phyloP scores from a whole-genome alignment of 1,140 invertebrate genomes.

The Phocides pigmalion region DNA sequence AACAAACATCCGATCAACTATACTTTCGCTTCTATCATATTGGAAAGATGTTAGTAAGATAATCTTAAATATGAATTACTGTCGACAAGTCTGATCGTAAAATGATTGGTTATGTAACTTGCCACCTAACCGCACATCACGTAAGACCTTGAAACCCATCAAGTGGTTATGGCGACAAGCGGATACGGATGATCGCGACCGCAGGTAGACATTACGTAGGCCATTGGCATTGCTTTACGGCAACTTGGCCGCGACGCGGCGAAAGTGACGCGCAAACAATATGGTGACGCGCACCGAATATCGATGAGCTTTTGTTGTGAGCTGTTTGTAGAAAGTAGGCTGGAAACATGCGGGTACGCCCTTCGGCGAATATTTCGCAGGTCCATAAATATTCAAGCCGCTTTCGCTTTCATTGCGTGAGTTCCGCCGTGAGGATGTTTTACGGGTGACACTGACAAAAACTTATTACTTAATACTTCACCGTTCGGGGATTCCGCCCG shows the following conservation, averaged over 20 bases:
- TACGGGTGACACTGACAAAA: conserved; percentile 50
- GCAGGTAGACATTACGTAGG: conserved; percentile 52
- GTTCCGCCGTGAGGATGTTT: conserved; percentile 49
- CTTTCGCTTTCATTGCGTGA: conserved; percentile 78
- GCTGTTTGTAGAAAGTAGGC: conserved; percentile 73
- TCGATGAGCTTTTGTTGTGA: conserved; percentile 72
- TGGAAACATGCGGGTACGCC: conserved; percentile 72
- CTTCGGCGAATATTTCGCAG: conserved; percentile 77
- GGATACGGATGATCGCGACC: conserved; percentile 57
- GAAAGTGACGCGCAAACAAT: conserved; percentile 71
- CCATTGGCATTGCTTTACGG: conserved; percentile 25
- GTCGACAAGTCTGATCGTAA: background rate
- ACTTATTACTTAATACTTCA: conserved; percentile 56
- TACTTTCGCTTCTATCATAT: too few species aligned
- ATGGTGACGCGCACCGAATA: conserved; percentile 63
- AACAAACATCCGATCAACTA: too few species aligned
- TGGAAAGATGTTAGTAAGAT: too few species aligned
- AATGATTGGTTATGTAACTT: conserved; percentile 32
- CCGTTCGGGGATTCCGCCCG: conserved; percentile 49
- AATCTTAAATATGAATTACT: conserved; percentile 1
- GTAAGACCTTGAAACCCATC: conserved; percentile 49
- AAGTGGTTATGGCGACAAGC: conserved; percentile 40
- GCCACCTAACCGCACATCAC: conserved; percentile 41
- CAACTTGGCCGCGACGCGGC: conserved; percentile 42
- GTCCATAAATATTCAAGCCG: conserved; percentile 72